phyloP scores from a whole-genome alignment of 2,113 vertebrate genomes.

The Coreoperca whiteheadi region DNA sequence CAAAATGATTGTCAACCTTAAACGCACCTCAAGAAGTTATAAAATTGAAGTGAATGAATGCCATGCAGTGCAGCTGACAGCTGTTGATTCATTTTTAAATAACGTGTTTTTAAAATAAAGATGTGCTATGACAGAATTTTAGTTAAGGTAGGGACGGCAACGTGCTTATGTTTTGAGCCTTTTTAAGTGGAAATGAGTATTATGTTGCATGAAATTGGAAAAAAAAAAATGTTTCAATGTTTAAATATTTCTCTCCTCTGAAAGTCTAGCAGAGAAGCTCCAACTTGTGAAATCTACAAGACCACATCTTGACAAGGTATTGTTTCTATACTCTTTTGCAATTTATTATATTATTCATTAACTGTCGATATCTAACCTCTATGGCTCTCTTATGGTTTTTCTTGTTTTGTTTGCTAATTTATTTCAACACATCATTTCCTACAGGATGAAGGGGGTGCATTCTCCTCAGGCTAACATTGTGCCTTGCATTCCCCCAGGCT shows the following conservation, averaged over 20 bases:
- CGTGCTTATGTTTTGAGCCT: background rate
- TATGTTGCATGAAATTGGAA: background rate
- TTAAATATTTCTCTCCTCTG: slow-evolving; percentile 56
- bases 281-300: slow-evolving; percentile 82
- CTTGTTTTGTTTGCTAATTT: slow-evolving; percentile 75
- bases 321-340: background rate
- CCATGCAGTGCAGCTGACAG: background rate
- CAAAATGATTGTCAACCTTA: background rate
- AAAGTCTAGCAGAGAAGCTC: slow-evolving; percentile 92
- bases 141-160: background rate
- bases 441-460: slow-evolving; percentile 32
- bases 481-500: slow-evolving; percentile 67
- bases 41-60: background rate
- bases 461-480: slow-evolving; percentile 53
- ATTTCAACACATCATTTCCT: slow-evolving; percentile 75
- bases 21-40: background rate
- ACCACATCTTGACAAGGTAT: slow-evolving; percentile 96
- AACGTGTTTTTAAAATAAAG: background rate
- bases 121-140: background rate
- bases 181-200: background rate
- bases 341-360: slow-evolving; percentile 4
- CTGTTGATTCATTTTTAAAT: background rate
- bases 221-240: background rate
- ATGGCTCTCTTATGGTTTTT: slow-evolving; percentile 13
- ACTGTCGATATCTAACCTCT: slow-evolving; percentile 27